Evolutionary conservation across 2,888 invertebrate species (phyloP).

Genomic region (Cynaeus angustus): DNA sequence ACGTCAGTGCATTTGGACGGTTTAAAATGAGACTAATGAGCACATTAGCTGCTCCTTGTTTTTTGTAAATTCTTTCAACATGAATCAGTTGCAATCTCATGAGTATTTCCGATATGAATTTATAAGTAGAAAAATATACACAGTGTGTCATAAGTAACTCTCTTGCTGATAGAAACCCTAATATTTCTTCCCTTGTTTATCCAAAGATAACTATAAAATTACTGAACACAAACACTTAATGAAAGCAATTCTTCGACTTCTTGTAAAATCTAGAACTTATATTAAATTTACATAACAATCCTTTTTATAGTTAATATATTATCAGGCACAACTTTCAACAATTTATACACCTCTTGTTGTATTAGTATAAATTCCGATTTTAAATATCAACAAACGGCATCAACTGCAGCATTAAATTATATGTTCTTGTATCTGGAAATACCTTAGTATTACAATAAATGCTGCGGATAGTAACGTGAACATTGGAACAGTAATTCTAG

Average conservation of each 20-base stretch:
- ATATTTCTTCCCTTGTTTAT: not conserved
- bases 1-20: constrained; percentile 68
- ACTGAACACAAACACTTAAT: constrained; percentile 37
- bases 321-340: constrained; percentile 39
- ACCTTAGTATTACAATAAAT: constrained; percentile 60
- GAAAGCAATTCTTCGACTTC: not conserved
- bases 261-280: constrained; percentile 35
- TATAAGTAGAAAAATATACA: constrained; percentile 47
- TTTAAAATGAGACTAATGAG: constrained; percentile 67
- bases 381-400: constrained; percentile 19
- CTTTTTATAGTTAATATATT: constrained; percentile 11
- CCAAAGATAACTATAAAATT: constrained; percentile 14
- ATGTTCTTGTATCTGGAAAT: constrained; percentile 58
- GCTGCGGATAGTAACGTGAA: constrained; percentile 60
- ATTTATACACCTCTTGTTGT: constrained; percentile 18
- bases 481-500: constrained; percentile 64
- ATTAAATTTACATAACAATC: constrained; percentile 34
- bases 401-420: constrained; percentile 40
- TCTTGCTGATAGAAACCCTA: constrained; percentile 4
- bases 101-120: constrained; percentile 49
- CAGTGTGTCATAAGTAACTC: constrained; percentile 36
- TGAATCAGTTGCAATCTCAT: constrained; percentile 27
- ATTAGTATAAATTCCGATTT: constrained; percentile 44
- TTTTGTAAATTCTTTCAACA: constrained; percentile 30
- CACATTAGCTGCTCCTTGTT: constrained; percentile 20